Base-by-base conservation (phyloP, 2,888 invertebrate genomes). In the Aleiodes testaceus region DNA sequence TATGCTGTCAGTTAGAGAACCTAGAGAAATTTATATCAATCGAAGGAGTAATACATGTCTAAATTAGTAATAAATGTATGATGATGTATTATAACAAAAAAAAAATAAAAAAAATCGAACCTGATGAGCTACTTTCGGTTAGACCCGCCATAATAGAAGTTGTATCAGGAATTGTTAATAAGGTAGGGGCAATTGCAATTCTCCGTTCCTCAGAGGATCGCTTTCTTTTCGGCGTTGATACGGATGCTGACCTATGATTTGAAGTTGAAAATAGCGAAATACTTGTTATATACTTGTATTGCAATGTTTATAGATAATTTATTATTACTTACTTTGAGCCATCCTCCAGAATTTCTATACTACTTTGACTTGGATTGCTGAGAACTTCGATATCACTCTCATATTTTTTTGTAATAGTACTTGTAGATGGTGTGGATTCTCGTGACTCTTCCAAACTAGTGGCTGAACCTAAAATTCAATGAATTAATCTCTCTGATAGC, bases 381-480 rank as follows among this genome's bases (percentile, higher is more conserved):
- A 93, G 88, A 52, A 93, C 89, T 78, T 93, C 92, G 73, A 93
- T 91, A 79, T 93, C 93, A 84, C 93, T 93, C 79, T 92, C 92
- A 73, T 88, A 88, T 72, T 85, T 87, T 66, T 83, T 85, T 7
- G 80, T 80, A 4, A 81, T 72, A 4, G 81, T 79, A 71, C 82
- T 82, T 14, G 79, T 75, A n/a, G 85, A 86, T 18, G 87, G 86
- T 1, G 87, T 86, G 1, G 86, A 87, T 66, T 87, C 87, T 64
- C 85, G 77, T 2, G 87, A 87, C 65, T 85, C 85, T 52, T 88
- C 87, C 44, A 88, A 80, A 73, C 87, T 87, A 1, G 86, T 86
- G n/a, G 87, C 88, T 72, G 88, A 88, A 79, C 88, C 88, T 88
- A 68, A 36, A 67, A 64, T 50, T 36, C 2, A 36, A 36, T 36